These are phyloP conservation scores for Atherinosoma microstoma DNA, from an alignment of 2,797 vertebrate genomes.

Conservation along the genomic window DNA sequence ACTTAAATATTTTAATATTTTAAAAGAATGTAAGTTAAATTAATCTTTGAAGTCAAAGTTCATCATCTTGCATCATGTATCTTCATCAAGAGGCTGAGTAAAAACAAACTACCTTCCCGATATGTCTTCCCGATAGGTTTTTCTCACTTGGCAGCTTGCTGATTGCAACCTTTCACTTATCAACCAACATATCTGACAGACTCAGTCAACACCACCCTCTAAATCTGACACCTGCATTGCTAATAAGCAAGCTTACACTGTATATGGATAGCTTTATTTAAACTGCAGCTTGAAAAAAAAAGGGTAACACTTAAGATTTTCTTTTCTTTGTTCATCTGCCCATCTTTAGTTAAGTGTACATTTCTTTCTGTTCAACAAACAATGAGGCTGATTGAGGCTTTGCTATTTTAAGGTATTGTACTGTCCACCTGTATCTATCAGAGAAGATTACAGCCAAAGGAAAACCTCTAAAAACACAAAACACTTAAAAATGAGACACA, in stretches of 20 bases:
- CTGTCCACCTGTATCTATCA: conserved; percentile 6
- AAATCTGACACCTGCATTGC: conserved; percentile 60
- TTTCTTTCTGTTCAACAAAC: conserved; percentile 9
- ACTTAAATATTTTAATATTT: conserved; percentile 12
- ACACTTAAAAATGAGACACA: conserved; percentile 26
- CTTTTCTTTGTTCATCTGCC: neutral
- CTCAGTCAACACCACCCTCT: conserved; percentile 31
- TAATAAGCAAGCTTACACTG: conserved; percentile 42
- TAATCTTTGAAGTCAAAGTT: conserved; percentile 4
- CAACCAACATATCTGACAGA: conserved; percentile 41
- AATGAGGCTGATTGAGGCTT: neutral
- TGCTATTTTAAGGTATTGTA: conserved; percentile 10
- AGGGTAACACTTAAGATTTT: neutral
- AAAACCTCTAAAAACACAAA: neutral
- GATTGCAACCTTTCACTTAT: conserved; percentile 68
- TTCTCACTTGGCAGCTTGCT: conserved; percentile 57
- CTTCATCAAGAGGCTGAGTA: neutral
- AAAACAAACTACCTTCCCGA: conserved; percentile 2
- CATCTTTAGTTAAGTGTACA: conserved; percentile 20
- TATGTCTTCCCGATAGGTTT: conserved; percentile 22
- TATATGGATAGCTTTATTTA: conserved; percentile 33
- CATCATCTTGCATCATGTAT: conserved; percentile 3
- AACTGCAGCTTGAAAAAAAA: conserved; percentile 20
- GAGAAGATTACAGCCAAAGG: neutral
- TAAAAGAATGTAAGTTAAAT: neutral